A percentile compares a stretch with the other conserved stretches of the same genome.
Conservation (phyloP, 2,113 vertebrate genomes). For the Syngnathoides biaculeatus region DNA sequence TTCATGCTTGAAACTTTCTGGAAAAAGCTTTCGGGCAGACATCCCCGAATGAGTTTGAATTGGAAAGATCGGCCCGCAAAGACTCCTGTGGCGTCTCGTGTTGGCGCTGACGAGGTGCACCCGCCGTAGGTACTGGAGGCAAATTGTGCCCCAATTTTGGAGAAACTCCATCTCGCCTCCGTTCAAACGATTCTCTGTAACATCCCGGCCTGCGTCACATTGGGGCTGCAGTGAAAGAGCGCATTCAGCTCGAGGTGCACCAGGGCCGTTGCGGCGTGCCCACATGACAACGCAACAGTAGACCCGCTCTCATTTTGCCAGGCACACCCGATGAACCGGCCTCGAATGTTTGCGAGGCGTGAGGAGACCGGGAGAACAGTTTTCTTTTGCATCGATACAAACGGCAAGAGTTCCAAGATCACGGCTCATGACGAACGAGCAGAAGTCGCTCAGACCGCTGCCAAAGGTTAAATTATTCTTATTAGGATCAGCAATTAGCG, state of each 20-base stretch:
- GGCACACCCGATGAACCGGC: slow-evolving; percentile 1
- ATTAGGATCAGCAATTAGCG: neutral
- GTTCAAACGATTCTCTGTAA: slow-evolving; percentile 25
- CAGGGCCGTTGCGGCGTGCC: slow-evolving; percentile 26
- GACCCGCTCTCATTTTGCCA: slow-evolving; percentile 12
- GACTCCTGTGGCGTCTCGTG: too few relatives aligned
- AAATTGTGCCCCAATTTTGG: neutral
- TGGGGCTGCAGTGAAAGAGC: slow-evolving; percentile 56
- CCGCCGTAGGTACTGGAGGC: neutral
- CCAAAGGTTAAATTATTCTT: neutral
- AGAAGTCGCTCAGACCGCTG: neutral
- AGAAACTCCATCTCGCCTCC: slow-evolving; percentile 14
- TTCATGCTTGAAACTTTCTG: neutral
- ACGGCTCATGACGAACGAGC: too few relatives aligned
- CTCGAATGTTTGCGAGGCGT: neutral
- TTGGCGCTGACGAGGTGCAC: too few relatives aligned
- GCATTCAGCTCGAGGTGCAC: slow-evolving; percentile 54
- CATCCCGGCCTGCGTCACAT: slow-evolving; percentile 55
- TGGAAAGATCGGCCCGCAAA: too few relatives aligned
- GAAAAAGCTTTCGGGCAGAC: neutral
- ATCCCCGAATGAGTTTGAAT: neutral
- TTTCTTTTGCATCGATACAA: neutral
- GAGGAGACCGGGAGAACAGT: too few relatives aligned
- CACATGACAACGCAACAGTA: slow-evolving; percentile 50
- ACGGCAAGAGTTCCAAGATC: neutral